Evolutionary conservation across 2,797 vertebrate species (phyloP).

Genomic region (Tachyglossus aculeatus): DNA sequence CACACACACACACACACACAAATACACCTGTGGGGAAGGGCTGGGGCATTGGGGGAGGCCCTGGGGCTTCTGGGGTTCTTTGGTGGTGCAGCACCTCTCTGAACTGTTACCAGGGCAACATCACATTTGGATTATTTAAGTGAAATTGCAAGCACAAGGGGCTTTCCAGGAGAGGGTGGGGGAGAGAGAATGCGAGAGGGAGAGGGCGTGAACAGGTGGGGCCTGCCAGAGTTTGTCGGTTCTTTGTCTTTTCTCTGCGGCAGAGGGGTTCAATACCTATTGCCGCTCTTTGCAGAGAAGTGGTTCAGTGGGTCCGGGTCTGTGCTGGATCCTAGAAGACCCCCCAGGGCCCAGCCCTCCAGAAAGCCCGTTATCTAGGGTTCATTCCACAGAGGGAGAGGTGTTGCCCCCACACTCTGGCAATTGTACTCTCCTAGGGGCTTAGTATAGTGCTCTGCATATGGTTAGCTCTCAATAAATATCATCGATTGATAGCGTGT

Average conservation of each 20-base stretch:
- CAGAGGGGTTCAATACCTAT: too few relatives aligned
- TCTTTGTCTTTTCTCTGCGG: neutral
- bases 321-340: too few relatives aligned
- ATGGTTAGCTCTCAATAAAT: too few relatives aligned
- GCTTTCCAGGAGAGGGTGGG: conserved; percentile 26
- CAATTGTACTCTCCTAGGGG: too few relatives aligned
- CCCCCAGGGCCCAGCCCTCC: too few relatives aligned
- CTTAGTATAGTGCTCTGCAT: too few relatives aligned
- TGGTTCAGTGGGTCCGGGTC: too few relatives aligned
- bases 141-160: conserved; percentile 54
- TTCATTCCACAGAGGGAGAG: too few relatives aligned
- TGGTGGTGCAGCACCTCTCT: conserved; percentile 32
- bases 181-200: neutral
- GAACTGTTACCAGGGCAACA: conserved; percentile 32
- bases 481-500: too few relatives aligned
- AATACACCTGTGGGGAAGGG: neutral
- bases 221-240: neutral
- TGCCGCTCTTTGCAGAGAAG: too few relatives aligned
- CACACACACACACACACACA: neutral
- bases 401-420: too few relatives aligned
- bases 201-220: neutral
- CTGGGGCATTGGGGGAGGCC: neutral
- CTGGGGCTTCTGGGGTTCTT: neutral
- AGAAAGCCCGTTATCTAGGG: too few relatives aligned
- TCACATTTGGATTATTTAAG: conserved; percentile 4